Base-by-base conservation (phyloP, 2,113 vertebrate genomes). In the Oryzias woworae region DNA sequence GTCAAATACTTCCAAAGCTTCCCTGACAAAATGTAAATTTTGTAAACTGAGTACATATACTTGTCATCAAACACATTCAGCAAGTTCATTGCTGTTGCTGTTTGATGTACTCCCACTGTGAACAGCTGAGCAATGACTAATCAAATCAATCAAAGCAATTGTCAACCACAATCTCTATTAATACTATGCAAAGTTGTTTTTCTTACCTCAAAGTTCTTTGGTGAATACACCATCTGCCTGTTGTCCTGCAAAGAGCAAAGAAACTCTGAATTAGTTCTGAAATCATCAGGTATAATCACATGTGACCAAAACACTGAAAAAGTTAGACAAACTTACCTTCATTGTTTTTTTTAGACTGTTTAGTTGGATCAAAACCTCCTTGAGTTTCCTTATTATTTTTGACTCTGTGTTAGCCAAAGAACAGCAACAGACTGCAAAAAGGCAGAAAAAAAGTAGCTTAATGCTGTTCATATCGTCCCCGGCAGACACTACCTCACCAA, bases 401-500 rank as follows among this genome's bases (percentile, higher is more conserved):
- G 0, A 0, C 0, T 31, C 2, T 7, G 44, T 1, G 4, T 1
- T 12, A 42, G 50, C 79, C 65, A 67, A 2, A 49, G 55, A 28
- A 8, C 14, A 67, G 48, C 69, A 87, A 63, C 42, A 59, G 63
- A 85, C 42, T 70, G 85, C 81, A 17, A 91, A 24, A 62, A 92
- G 63, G 73, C 68, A 78, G 55, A 79, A 68, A 42, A 79, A 20
- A 8, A 79, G 3, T 8, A 85, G 66, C 82, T 82, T 90, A 89
- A 90, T 91, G n/a, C 70, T 85, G 45, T 83, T 90, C 90, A 90
- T 91, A 18, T 70, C 83, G 45, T 83, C 60, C 55, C 54, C 15
- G 47, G 66, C 43, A 65, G 42, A 49, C 20, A 60, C 28, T 24
- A 57, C 65, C 43, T 88, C 82, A 75, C 64, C 68, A 62, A 87